These are phyloP conservation scores for Pollachius pollachius DNA, from an alignment of 2,113 vertebrate genomes.

Conservation along the genomic window DNA sequence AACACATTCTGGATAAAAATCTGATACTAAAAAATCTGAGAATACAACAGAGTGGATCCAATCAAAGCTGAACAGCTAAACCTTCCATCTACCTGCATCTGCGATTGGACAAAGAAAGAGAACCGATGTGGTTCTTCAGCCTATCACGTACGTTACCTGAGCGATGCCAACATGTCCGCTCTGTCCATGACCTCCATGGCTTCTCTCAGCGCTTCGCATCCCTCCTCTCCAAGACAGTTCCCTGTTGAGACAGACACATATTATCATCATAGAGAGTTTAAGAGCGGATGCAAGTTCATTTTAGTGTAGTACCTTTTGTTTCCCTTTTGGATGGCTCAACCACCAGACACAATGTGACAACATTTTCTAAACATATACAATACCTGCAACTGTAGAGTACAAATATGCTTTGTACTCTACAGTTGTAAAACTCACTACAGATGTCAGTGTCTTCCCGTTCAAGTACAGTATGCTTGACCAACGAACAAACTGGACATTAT, in stretches of 20 bases:
- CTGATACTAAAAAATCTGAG: neutral
- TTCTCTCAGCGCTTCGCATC: constrained; percentile 86
- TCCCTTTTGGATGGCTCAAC: too few relatives aligned
- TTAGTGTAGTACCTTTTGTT: too few relatives aligned
- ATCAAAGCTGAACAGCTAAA: too few relatives aligned
- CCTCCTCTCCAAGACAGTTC: constrained; percentile 87
- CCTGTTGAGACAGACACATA: constrained; percentile 66
- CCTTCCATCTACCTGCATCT: too few relatives aligned
- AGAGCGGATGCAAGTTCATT: too few relatives aligned
- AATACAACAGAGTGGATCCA: too few relatives aligned
- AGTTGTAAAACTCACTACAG: neutral
- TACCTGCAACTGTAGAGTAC: too few relatives aligned
- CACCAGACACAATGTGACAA: too few relatives aligned
- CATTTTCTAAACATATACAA: too few relatives aligned
- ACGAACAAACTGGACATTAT: too few relatives aligned
- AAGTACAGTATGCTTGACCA: neutral
- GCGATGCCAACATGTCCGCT: constrained; percentile 81
- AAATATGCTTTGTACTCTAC: too few relatives aligned
- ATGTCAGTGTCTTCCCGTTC: neutral
- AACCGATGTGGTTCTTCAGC: neutral
- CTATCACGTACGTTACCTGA: constrained; percentile 73
- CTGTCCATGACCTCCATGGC: constrained; percentile 81
- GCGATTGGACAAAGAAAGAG: too few relatives aligned
- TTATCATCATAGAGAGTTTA: neutral
- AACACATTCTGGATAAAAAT: neutral